Conservation (phyloP, 2,113 vertebrate genomes). For the Xiphias gladius region DNA sequence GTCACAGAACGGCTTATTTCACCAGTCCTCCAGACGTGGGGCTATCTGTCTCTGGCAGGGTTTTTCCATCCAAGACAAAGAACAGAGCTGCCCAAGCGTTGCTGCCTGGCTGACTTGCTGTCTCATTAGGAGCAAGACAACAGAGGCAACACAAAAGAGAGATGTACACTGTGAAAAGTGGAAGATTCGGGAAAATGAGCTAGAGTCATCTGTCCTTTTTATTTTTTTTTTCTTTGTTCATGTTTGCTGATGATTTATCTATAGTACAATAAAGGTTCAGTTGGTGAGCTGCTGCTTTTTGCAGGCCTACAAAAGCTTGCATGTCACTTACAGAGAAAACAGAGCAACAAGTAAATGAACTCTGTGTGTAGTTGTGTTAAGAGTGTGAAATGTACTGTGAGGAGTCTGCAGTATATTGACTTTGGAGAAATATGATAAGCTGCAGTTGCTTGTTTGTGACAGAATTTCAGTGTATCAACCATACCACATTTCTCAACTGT, state of each 20-base stretch:
- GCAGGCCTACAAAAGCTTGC: not conserved
- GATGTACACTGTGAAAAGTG: slow-evolving; percentile 37
- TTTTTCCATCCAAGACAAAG: slow-evolving; percentile 75
- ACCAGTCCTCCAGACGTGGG: slow-evolving; percentile 73
- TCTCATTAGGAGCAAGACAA: slow-evolving; percentile 70
- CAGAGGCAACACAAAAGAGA: slow-evolving; percentile 49
- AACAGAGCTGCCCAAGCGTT: slow-evolving; percentile 58
- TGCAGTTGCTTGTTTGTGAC: slow-evolving; percentile 46
- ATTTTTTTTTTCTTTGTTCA: not conserved
- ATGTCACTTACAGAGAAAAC: slow-evolving; percentile 2
- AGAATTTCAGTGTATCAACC: slow-evolving; percentile 29
- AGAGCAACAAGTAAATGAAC: slow-evolving; percentile 19
- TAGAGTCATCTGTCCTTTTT: slow-evolving; percentile 19
- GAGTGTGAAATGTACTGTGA: slow-evolving; percentile 18
- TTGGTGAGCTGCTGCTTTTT: not conserved
- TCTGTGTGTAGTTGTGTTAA: slow-evolving; percentile 4
- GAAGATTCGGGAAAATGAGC: slow-evolving; percentile 19
- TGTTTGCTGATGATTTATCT: slow-evolving; percentile 3
- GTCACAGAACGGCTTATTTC: slow-evolving; percentile 80
- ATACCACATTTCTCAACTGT: slow-evolving; percentile 42
- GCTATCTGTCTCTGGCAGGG: slow-evolving; percentile 68
- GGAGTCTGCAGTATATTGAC: not conserved
- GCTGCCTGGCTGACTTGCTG: slow-evolving; percentile 53
- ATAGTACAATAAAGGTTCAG: not conserved
- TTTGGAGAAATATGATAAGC: slow-evolving; percentile 34